Conservation (phyloP, 1,140 invertebrate genomes). For the Eupristina koningsbergeri region DNA sequence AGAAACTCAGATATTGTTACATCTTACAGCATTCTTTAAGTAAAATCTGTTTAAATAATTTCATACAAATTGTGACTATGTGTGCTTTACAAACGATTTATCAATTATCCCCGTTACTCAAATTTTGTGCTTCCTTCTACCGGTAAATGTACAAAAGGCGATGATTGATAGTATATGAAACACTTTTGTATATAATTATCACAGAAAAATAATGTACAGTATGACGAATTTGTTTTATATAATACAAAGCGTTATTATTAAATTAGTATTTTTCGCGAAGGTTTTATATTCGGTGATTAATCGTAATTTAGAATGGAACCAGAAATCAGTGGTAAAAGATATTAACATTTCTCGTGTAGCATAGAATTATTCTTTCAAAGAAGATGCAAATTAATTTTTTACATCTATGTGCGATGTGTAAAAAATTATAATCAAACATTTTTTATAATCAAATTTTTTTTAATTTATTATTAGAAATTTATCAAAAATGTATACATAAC, state of each 20-base stretch:
- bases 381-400: not conserved
- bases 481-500: not conserved
- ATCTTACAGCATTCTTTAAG: not conserved
- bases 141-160: not conserved
- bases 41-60: too few species aligned
- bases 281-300: not conserved
- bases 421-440: not conserved
- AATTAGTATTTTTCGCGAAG: not conserved
- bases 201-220: not conserved
- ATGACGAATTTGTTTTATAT: not conserved
- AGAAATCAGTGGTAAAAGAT: slow-evolving; percentile 1
- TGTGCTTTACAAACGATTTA: too few species aligned
- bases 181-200: slow-evolving; percentile 5
- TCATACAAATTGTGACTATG: too few species aligned
- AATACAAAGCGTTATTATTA: not conserved
- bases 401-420: not conserved
- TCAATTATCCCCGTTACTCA: too few species aligned
- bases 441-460: not conserved
- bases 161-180: not conserved
- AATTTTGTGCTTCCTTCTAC: not conserved
- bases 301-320: slow-evolving; percentile 9
- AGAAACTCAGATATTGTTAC: not conserved
- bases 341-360: not conserved
- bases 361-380: too few species aligned
- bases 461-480: not conserved